phyloP scores from a whole-genome alignment of 2,113 vertebrate genomes.

The Murina feae region DNA sequence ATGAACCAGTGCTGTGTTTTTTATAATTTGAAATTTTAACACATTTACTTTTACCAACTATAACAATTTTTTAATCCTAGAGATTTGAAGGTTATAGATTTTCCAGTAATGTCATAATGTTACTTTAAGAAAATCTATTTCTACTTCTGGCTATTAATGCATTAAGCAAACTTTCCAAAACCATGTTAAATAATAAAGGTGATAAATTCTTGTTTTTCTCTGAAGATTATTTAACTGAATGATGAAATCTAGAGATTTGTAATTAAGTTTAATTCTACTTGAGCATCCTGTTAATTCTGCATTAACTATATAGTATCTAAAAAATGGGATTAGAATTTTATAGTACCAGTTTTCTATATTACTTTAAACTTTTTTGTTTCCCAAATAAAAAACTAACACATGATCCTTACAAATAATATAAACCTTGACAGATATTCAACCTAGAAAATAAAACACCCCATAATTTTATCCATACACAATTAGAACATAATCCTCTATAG shows the following conservation, averaged over 20 bases:
- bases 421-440: neutral
- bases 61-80: neutral
- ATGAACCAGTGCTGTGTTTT: neutral
- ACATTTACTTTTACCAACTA: neutral
- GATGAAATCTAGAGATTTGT: neutral
- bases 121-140: neutral
- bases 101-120: neutral
- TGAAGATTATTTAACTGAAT: slow-evolving; percentile 33
- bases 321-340: neutral
- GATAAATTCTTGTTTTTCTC: neutral
- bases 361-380: neutral
- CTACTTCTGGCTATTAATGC: neutral
- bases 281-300: neutral
- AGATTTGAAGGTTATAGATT: neutral
- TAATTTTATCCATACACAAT: neutral
- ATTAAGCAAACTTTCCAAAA: slow-evolving; percentile 11
- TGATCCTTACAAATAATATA: neutral
- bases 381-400: neutral
- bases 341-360: neutral
- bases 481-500: neutral
- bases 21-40: neutral
- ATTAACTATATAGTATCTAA: neutral
- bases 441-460: neutral
- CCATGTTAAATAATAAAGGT: slow-evolving; percentile 3
- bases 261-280: slow-evolving; percentile 26